Base-by-base conservation (phyloP, 2,797 vertebrate species). In the Eulemur mongoz region DNA sequence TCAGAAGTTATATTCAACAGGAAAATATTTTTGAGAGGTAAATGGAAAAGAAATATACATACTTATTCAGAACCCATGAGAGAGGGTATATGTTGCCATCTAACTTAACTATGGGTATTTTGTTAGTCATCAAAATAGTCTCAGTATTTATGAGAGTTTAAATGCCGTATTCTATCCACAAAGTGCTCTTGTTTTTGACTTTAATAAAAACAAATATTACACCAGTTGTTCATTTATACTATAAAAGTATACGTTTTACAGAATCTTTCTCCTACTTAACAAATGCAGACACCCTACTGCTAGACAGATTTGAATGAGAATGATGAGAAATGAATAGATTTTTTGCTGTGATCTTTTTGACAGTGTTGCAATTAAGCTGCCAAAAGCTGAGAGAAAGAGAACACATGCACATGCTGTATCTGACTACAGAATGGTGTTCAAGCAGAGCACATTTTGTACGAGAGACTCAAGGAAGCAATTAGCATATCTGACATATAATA, bases 311-410 rank as follows among this genome's bases (percentile, higher is more conserved):
- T 97, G 67, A 91, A 89, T 93, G 93, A 76, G 76, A 97, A 97
- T 93, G 95, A 97, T 95, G 92, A 97, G 92, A 97, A 96, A 67
- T 87, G 92, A 93, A 97, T 97, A 95, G 96, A 93, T 93, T 92
- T 88, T 98, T 98, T 98, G 95, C 97, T 98, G 91, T 97, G 97
- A 98, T 98, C 94, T 92, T 97, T 88, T 81, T 98, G 98, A 98
- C 98, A 98, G 95, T 93, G 0, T 5, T 97, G 94, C 97, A 98
- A 98, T 98, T 98, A 98, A 97, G 96, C 95, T 98, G 98, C 97
- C 98, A 98, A 96, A 86, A 88, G 73, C 95, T 86, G 70, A 72
- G 38, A 40, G 38, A 40, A 40, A 91, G 83, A 84, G 59, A 96
- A 61, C 30, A 89, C 65, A 38, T 76, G 59, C 86, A 69, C 50